phyloP scores from a whole-genome alignment of 1,140 invertebrate genomes.

The Heliconius nattereri region DNA sequence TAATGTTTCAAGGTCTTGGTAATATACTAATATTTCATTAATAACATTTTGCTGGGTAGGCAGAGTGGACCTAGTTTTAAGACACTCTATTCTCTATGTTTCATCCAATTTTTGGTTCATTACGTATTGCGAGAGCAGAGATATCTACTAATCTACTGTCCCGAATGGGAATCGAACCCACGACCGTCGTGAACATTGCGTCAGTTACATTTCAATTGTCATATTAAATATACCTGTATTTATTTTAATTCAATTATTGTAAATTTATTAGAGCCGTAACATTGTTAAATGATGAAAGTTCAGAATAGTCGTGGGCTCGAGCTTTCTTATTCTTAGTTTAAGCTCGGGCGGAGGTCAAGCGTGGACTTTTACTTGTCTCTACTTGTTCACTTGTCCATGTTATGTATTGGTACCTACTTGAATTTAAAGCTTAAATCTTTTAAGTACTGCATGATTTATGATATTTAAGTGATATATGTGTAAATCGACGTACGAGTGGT shows the following conservation, averaged over 20 bases:
- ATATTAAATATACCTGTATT: background rate
- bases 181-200: too few relatives aligned
- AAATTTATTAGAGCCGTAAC: background rate
- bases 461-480: background rate
- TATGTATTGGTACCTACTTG: background rate
- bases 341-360: constrained; percentile 11
- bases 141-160: too few relatives aligned
- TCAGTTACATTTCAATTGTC: too few relatives aligned
- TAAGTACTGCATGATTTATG: background rate
- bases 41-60: background rate
- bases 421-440: background rate
- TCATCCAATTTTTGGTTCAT: too few relatives aligned
- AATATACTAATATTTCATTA: background rate
- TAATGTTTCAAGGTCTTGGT: background rate
- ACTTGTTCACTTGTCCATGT: background rate
- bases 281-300: background rate
- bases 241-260: background rate
- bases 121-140: too few relatives aligned
- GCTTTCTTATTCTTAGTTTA: background rate
- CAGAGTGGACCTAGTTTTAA: too few relatives aligned
- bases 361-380: constrained; percentile 17
- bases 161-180: too few relatives aligned
- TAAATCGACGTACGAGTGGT: too few relatives aligned
- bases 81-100: too few relatives aligned
- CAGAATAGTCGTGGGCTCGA: background rate